Base-by-base conservation (phyloP, 2,888 invertebrate genomes). In the Macropis europaea region DNA sequence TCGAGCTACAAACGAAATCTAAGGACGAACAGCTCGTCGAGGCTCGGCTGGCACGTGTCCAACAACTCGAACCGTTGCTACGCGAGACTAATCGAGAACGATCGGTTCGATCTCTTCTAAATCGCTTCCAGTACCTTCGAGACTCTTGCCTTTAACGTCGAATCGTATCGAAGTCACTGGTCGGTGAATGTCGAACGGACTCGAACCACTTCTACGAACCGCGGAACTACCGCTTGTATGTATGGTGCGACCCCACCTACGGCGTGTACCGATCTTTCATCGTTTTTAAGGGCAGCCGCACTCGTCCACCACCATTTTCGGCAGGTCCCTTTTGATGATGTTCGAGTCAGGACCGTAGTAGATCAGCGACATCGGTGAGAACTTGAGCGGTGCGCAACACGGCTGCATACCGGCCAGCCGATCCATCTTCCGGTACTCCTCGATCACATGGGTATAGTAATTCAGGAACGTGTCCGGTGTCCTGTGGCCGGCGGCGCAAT, bases 251-350 rank as follows among this genome's bases (percentile, higher is more conserved):
- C n/a, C n/a, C n/a, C n/a, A n/a, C n/a, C n/a, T n/a, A n/a, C n/a
- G n/a, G n/a, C n/a, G n/a, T n/a, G n/a, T n/a, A n/a, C n/a, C n/a
- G n/a, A n/a, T n/a, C n/a, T n/a, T n/a, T n/a, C n/a, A n/a, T n/a
- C n/a, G n/a, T n/a, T n/a, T 61, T 77, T 93, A 97, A 84, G 97
- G 97, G 91, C 97, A 97, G 84, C 97, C 97, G 91, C 97, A 97
- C 92, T 97, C 97, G 91, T 97, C 97, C 76, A 97, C 97, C 84
- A 97, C 96, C 97, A 97, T 97, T 92, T 97, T 97, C 81, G 97
- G 97, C 89, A 97, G 92, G 92, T 97, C 97, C 86, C 97, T 93
- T 91, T 97, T 97, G 90, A 97, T 96, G 90, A 97, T 97, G 91
- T 95, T 96, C 81, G 95, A 94, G 91, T 97, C 96, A 73, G 94